These are phyloP conservation scores for Cantharis rustica DNA, from an alignment of 2,888 invertebrate genomes.

Conservation along the genomic window DNA sequence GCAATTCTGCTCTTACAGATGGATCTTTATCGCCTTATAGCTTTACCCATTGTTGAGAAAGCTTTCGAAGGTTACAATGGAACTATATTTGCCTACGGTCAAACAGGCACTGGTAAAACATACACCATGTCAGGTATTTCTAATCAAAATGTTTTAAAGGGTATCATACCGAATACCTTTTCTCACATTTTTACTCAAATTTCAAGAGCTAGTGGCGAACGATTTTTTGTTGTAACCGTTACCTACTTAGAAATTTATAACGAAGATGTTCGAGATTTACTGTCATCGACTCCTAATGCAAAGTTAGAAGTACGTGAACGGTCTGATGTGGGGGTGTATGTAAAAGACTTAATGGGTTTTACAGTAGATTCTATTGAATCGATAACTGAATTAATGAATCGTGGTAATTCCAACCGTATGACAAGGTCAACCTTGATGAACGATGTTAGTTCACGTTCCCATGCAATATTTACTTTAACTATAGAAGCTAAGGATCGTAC, in stretches of 20 bases:
- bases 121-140: slow-evolving; percentile 97
- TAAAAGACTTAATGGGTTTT: slow-evolving; percentile 95
- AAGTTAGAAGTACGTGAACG: slow-evolving; percentile 93
- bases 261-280: slow-evolving; percentile 95
- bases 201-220: slow-evolving; percentile 81
- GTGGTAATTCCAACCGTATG: slow-evolving; percentile 93
- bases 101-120: slow-evolving; percentile 98
- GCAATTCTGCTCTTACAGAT: slow-evolving; percentile 60
- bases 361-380: slow-evolving; percentile 78
- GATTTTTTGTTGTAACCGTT: slow-evolving; percentile 87
- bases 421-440: slow-evolving; percentile 98
- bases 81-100: slow-evolving; percentile 87
- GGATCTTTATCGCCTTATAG: slow-evolving; percentile 95
- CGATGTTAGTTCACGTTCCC: slow-evolving; percentile 92
- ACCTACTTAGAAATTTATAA: slow-evolving; percentile 99
- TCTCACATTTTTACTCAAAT: slow-evolving; percentile 99
- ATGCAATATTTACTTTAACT: slow-evolving; percentile 97
- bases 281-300: slow-evolving; percentile 81
- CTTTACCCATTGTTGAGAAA: slow-evolving; percentile 95
- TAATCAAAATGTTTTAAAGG: slow-evolving; percentile 84
- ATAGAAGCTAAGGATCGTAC: slow-evolving; percentile 91
- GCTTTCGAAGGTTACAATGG: slow-evolving; percentile 97
- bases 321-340: slow-evolving; percentile 96
- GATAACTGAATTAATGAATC: slow-evolving; percentile 63
- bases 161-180: slow-evolving; percentile 98